Evolutionary conservation across 2,888 invertebrate species (phyloP), one percentile per base, ranked within the genome.

Genomic region (Capitulum mitella): DNA sequence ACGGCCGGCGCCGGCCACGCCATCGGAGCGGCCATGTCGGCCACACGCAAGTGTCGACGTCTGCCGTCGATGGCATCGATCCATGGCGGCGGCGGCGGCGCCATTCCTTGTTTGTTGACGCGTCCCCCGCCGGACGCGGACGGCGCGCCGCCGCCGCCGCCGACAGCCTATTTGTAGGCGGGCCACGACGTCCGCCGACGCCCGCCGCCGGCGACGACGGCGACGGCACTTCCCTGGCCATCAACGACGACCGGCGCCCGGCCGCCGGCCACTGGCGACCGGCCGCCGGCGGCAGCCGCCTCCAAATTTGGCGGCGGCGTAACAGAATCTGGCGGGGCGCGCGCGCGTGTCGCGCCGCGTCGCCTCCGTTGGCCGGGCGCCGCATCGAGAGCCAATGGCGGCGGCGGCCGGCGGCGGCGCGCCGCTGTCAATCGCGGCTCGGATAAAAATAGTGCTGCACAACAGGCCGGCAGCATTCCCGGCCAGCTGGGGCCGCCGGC

Each of bases 361-460:
- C 78, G 51, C 77, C 77, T n/a, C 6, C 77, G 48, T 61, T 64
- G 48, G 76, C 80, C 32, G 58, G 37, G 34, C 51, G 74, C 54
- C 61, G 29, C 78, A 48, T 32, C 75, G n/a, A 51, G 29, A 54
- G 19, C n/a, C 58, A 51, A 22, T n/a, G 74, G 22, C 19, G 40
- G 19, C 46, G 76, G 46, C 51, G 22, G 29, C 46, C 22, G 16
- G 46, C n/a, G 77, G 10, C 77, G 51, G 26, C 43, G 43, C 37
- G 46, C 51, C 51, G 29, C 51, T 77, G 77, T 51, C 77, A 46
- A 51, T 46, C 77, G 51, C 77, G 46, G 34, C 77, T 37, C 77
- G 51, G 77, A 22, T 46, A 46, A 78, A 70, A 51, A 58, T 54
- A 51, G 77, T 37, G 54, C 34, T 37, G 29, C 14, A 19, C 48